A percentile compares a stretch with the other conserved stretches of the same genome.
Evolutionary conservation across 2,888 invertebrate genomes (phyloP).

Genomic region (Aleiodes alternator): DNA sequence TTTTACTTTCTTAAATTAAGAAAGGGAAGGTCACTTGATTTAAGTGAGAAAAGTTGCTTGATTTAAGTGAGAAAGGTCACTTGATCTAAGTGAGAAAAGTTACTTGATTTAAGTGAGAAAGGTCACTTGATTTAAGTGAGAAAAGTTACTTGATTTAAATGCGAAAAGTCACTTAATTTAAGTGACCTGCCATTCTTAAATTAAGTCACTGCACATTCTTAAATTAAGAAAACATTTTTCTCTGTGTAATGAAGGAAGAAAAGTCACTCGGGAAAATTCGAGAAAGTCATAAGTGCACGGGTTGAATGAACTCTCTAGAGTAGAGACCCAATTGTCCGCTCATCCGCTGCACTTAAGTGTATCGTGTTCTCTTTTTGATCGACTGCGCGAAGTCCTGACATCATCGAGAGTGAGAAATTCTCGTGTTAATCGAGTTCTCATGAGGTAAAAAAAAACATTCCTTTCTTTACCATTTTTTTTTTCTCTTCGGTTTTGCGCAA

Average conservation of each 20-base stretch:
- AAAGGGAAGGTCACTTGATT: no score
- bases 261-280: constrained; percentile 14
- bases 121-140: no score
- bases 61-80: no score
- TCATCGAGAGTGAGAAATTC: constrained; percentile 52
- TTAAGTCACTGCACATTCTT: no score
- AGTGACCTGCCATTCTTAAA: no score
- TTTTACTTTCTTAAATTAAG: no score
- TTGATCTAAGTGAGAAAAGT: no score
- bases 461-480: not conserved
- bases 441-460: not conserved
- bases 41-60: no score
- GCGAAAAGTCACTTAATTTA: no score
- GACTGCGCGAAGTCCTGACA: constrained; percentile 8
- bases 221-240: no score
- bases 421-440: constrained; percentile 25
- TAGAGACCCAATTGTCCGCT: constrained; percentile 55
- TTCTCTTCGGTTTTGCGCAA: not conserved
- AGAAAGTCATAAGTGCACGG: constrained; percentile 36
- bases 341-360: constrained; percentile 48
- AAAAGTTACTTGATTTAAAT: no score
- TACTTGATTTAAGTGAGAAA: no score
- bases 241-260: not conserved
- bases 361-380: constrained; percentile 44
- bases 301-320: constrained; percentile 51